These are phyloP conservation scores for Myrmecophaga tridactyla DNA, from an alignment of 2,113 vertebrate genomes.

Conservation along the genomic window DNA sequence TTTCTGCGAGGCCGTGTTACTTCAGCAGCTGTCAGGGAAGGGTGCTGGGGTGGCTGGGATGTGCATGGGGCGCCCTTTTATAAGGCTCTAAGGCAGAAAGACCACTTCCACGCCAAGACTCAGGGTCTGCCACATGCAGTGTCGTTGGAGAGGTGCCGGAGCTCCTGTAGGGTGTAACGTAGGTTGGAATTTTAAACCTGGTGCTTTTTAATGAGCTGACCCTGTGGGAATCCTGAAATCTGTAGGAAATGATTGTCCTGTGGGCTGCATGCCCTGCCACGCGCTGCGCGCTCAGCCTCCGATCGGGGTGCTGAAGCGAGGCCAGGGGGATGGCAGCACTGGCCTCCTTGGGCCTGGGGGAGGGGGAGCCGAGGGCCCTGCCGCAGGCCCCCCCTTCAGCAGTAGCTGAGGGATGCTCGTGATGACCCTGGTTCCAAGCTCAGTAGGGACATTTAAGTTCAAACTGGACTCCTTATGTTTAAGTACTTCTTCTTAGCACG, in stretches of 20 bases:
- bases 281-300: background rate
- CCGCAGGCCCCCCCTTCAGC: too few species aligned
- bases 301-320: background rate
- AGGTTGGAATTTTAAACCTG: background rate
- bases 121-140: background rate
- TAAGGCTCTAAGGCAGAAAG: background rate
- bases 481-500: accelerated
- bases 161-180: background rate
- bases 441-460: background rate
- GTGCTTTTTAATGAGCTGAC: background rate
- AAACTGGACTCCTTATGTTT: background rate
- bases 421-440: background rate
- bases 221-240: background rate
- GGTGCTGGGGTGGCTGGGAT: background rate
- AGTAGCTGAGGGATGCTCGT: too few species aligned
- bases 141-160: background rate
- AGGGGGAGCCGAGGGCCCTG: too few species aligned
- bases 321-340: too few species aligned
- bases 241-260: background rate
- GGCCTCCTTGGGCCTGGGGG: too few species aligned
- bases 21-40: background rate
- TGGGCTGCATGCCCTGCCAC: accelerated
- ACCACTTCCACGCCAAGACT: background rate
- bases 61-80: background rate
- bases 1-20: background rate